Conservation (phyloP, 1,140 invertebrate genomes). For the Galendromus occidentalis region DNA sequence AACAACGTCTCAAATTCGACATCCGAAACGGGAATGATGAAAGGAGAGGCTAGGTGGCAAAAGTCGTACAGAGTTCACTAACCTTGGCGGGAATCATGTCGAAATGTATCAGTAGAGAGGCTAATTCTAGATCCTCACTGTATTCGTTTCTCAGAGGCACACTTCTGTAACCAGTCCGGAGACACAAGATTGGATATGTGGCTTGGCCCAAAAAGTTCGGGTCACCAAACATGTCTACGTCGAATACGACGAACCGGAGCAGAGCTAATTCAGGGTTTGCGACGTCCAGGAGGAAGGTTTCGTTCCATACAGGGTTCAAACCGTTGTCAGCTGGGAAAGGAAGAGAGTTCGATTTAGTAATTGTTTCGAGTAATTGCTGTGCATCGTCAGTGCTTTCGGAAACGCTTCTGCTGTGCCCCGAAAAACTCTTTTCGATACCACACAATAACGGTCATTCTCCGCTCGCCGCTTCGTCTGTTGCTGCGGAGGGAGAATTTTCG, state of each 20-base stretch:
- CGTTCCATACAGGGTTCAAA: conserved; percentile 86
- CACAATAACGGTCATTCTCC: no score
- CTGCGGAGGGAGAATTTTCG: background rate
- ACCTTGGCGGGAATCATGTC: conserved; percentile 35
- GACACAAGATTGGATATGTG: conserved; percentile 51
- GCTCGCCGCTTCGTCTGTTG: no score
- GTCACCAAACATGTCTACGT: conserved; percentile 96
- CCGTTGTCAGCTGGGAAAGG: conserved; percentile 67
- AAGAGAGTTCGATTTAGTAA: conserved; percentile 4
- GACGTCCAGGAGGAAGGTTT: conserved; percentile 69
- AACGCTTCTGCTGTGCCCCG: no score
- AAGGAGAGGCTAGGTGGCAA: no score
- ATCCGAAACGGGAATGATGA: no score
- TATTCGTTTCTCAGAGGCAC: conserved; percentile 71
- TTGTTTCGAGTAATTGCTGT: no score
- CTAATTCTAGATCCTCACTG: conserved; percentile 79
- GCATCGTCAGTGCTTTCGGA: no score
- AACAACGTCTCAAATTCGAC: no score
- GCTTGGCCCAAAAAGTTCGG: conserved; percentile 92
- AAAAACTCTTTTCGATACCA: no score
- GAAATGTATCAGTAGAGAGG: conserved; percentile 67
- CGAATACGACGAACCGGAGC: conserved; percentile 75
- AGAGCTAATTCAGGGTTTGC: conserved; percentile 68
- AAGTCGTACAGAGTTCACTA: no score
- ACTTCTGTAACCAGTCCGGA: conserved; percentile 47